Conservation (phyloP, 2,797 vertebrate genomes). For the Pseudopleuronectes americanus region DNA sequence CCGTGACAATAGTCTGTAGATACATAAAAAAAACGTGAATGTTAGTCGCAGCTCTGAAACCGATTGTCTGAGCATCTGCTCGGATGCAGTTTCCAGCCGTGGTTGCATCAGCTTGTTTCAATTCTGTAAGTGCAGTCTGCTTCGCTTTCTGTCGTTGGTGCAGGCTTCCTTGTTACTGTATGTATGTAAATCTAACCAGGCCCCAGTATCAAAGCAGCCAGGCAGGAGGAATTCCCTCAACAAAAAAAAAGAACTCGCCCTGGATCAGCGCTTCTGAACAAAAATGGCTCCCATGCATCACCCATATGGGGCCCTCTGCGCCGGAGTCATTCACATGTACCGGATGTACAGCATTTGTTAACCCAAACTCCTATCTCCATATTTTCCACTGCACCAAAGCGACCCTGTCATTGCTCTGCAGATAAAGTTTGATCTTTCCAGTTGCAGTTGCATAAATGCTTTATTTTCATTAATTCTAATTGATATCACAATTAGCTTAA, state of each 20-base stretch:
- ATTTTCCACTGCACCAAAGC: conserved; percentile 3
- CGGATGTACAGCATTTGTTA: conserved; percentile 44
- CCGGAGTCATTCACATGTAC: conserved; percentile 31
- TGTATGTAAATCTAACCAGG: conserved; percentile 60
- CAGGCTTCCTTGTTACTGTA: conserved; percentile 56
- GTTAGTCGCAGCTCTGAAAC: neutral
- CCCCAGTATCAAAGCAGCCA: conserved; percentile 51
- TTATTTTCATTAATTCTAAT: conserved; percentile 43
- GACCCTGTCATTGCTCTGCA: neutral
- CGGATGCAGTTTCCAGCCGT: conserved; percentile 10
- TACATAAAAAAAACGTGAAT: neutral
- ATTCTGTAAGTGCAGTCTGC: conserved; percentile 35
- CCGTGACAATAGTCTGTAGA: neutral
- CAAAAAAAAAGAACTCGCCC: conserved; percentile 36
- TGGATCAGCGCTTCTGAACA: conserved; percentile 75
- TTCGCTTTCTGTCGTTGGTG: conserved; percentile 47
- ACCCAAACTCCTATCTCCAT: neutral
- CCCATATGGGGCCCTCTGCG: conserved; percentile 56
- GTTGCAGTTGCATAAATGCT: conserved; percentile 25
- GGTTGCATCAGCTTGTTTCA: conserved; percentile 53
- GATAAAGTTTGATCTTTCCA: conserved; percentile 13
- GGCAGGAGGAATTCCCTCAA: conserved; percentile 59
- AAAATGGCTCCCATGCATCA: conserved; percentile 70
- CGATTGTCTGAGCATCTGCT: conserved; percentile 18
- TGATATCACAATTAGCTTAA: conserved; percentile 44